Conservation (phyloP, 2,888 invertebrate genomes). For the Archaeoteleia sp. region DNA sequence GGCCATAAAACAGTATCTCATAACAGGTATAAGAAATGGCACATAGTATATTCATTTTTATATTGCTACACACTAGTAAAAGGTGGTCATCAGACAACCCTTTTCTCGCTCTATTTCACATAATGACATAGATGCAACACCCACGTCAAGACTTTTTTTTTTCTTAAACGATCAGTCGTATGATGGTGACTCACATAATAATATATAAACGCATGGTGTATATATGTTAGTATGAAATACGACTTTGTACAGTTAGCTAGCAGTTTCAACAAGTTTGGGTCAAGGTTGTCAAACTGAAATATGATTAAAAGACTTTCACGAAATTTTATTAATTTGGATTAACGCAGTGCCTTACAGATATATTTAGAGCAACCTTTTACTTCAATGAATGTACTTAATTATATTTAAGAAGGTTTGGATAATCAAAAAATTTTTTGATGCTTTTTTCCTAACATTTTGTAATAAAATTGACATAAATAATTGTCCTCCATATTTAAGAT, state of each 20-base stretch:
- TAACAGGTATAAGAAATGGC: no score
- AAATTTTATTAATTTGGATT: neutral
- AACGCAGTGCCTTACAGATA: no score
- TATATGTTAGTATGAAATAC: conserved; percentile 21
- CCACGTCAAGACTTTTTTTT: conserved; percentile 50
- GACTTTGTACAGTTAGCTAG: no score
- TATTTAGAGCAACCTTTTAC: neutral
- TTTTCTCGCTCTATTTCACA: conserved; percentile 54
- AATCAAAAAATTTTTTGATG: no score
- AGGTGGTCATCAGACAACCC: conserved; percentile 10
- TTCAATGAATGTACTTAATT: conserved; percentile 29
- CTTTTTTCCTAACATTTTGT: no score
- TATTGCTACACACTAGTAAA: neutral
- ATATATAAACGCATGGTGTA: conserved; percentile 7
- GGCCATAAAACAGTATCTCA: no score
- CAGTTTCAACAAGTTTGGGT: conserved; percentile 27
- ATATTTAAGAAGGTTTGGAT: no score
- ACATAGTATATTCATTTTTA: no score
- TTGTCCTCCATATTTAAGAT: no score
- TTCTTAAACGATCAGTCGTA: conserved; percentile 33
- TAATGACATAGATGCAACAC: conserved; percentile 41
- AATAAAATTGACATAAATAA: no score
- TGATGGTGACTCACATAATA: conserved; percentile 32
- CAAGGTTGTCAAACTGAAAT: conserved; percentile 18
- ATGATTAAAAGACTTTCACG: conserved; percentile 13